phyloP scores from a whole-genome alignment of 1,140 invertebrate species.

The honey bee (Apis mellifera) region Amel_HAv3.1 CM009934.2:3419501-3420000 shows the following conservation, averaged over 20 bases:
- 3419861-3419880: neutral
- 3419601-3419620: conserved; percentile 62
- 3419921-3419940: conserved; percentile 72
- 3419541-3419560: conserved; percentile 27
- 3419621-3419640: conserved; percentile 56
- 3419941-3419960: conserved; percentile 62
- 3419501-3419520: neutral
- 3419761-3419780: conserved; percentile 72
- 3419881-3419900: conserved; percentile 40
- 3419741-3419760: conserved; percentile 75
- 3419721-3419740: conserved; percentile 68
- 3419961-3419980: conserved; percentile 57
- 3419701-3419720: conserved; percentile 72
- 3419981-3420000: conserved; percentile 77
- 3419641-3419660: conserved; percentile 65
- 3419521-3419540: neutral
- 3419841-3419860: neutral
- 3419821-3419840: conserved; percentile 65
- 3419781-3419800: conserved; percentile 68
- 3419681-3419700: conserved; percentile 74
- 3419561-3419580: conserved; percentile 75
- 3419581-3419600: conserved; percentile 70
- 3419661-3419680: conserved; percentile 74
- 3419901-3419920: conserved; percentile 36
- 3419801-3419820: conserved; percentile 77